These are phyloP conservation scores for Procambarus clarkii DNA, from an alignment of 1,140 invertebrate species.

Conservation along the genomic window DNA sequence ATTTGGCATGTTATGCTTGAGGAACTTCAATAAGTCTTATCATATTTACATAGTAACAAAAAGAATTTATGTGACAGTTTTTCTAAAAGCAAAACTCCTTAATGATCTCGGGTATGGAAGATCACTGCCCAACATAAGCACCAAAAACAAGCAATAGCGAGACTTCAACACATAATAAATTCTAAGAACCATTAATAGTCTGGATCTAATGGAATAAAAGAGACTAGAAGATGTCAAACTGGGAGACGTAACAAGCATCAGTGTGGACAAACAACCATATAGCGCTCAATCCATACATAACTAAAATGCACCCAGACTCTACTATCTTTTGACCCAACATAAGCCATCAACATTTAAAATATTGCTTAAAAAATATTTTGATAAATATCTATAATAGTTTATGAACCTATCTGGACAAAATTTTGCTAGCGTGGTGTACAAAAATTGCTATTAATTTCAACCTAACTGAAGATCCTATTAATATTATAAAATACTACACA, in stretches of 20 bases:
- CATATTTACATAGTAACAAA: conserved; percentile 43
- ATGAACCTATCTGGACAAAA: conserved; percentile 46
- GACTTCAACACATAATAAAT: not conserved
- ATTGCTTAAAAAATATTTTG: conserved; percentile 47
- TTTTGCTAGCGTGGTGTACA: conserved; percentile 46
- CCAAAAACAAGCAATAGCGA: conserved; percentile 23
- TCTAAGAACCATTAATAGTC: conserved; percentile 13
- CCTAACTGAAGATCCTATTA: conserved; percentile 46
- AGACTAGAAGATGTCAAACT: conserved; percentile 32
- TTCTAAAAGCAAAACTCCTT: not conserved
- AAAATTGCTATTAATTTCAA: conserved; percentile 51
- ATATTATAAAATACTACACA: conserved; percentile 54
- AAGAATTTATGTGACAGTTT: not conserved
- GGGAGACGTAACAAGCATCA: not conserved
- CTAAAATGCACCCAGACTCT: not conserved
- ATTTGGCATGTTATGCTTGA: conserved; percentile 30
- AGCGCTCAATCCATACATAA: not conserved
- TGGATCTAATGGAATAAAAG: conserved; percentile 42
- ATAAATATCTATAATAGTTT: conserved; percentile 33
- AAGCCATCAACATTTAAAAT: conserved; percentile 27
- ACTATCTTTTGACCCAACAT: not conserved
- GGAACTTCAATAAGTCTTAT: conserved; percentile 15
- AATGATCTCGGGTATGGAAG: not conserved
- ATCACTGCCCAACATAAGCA: conserved; percentile 67
- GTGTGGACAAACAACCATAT: not conserved